Base-by-base conservation (phyloP, 2,888 invertebrate genomes). In the Andrena bicolor region DNA sequence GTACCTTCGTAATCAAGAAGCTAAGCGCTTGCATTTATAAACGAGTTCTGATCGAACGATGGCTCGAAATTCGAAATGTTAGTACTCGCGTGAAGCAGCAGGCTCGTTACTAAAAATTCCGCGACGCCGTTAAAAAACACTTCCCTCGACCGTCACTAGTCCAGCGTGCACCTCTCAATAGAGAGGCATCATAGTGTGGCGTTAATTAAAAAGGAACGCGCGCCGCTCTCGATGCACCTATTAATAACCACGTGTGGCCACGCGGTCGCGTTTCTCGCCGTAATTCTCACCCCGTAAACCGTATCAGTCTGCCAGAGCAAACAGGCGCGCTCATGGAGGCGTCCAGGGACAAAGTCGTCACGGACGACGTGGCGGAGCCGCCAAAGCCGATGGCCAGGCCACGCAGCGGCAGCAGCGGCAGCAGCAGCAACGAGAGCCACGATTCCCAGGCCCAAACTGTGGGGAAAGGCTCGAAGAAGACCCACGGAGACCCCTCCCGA, bases 251-350 rank as follows among this genome's bases (percentile, higher is more conserved):
- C 76, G 72, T 68, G 81, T 75, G 58, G 35, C 51, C 26, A 58
- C 66, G 65, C 35, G 41, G 60, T 53, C 49, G 30, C n/a, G 56
- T 72, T 72, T 56, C 76, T 60, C 69, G 58, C 28, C 56, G 74
- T 64, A 48, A 77, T 41, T 76, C 80, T 84, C 41, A 84, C 73
- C 41, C 58, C 53, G 60, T 51, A 51, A 76, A 80, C 71, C 32
- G 23, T 77, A 66, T 60, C 76, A 85, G 87, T 58, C 69, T 80
- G 56, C 64, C 74, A 35, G 75, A 80, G 78, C 51, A 82, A 60
- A 69, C 78, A 51, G 74, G 72, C 80, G 73, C 30, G 60, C 68
- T 28, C 65, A 88, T 88, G 88, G 88, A 88, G 28, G 56, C 76
- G 66, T 65, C 83, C 51, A 68, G 74, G 77, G 81, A 86, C 61